Conservation (phyloP, 2,797 vertebrate species). For the Benthosema pterotum region DNA sequence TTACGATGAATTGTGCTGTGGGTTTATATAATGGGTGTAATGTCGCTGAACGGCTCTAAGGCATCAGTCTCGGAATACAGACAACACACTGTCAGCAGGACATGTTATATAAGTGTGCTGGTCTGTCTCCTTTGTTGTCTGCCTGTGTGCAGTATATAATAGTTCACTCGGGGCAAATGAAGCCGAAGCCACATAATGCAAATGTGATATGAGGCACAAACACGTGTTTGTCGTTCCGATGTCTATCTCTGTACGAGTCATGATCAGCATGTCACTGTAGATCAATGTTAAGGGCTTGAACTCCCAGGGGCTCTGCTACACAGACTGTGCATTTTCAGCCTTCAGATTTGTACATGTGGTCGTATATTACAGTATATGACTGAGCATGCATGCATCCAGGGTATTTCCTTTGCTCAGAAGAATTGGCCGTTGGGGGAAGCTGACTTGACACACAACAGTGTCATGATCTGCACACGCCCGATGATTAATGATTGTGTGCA, state of each 20-base stretch:
- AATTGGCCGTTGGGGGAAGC: too few relatives aligned
- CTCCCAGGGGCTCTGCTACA: neutral
- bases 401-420: too few relatives aligned
- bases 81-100: slow-evolving; percentile 43
- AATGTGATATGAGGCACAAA: too few relatives aligned
- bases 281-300: too few relatives aligned
- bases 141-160: neutral
- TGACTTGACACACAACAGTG: too few relatives aligned
- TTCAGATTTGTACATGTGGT: neutral
- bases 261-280: too few relatives aligned
- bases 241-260: neutral
- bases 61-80: slow-evolving; percentile 38
- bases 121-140: slow-evolving; percentile 34
- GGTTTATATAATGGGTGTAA: slow-evolving; percentile 41
- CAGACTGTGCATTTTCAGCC: neutral
- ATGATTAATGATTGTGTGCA: too few relatives aligned
- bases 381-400: too few relatives aligned
- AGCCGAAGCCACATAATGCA: neutral
- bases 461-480: too few relatives aligned
- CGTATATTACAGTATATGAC: too few relatives aligned
- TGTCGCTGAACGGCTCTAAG: slow-evolving; percentile 32
- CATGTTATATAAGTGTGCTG: slow-evolving; percentile 49
- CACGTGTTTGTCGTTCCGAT: neutral
- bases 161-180: neutral
- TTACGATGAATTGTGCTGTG: slow-evolving; percentile 6